Base-by-base conservation (phyloP, 2,888 invertebrate species). In the Thelaira solivaga region DNA sequence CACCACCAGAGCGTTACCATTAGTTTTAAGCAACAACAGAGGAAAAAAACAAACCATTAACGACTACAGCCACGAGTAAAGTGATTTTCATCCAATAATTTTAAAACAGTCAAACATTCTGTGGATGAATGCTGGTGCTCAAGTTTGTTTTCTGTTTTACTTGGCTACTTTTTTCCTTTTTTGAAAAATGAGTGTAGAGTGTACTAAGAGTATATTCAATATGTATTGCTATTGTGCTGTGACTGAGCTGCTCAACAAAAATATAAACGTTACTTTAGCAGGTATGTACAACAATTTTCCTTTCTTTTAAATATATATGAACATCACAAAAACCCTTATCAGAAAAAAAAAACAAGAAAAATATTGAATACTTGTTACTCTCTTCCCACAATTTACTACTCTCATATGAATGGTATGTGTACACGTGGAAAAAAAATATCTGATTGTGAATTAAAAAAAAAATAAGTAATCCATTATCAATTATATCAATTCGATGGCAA, bases 11-110 rank as follows among this genome's bases (percentile, higher is more conserved):
- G 69, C 65, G 68, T 69, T 67, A 53, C 73, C 72, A 51, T 62
- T 64, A 64, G 55, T 73, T 57, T 43, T 29, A 29, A 29, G 57
- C 1, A 45, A n/a, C 4, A 57, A 16, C 45, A 20, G 45, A 51
- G 20, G 18, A 68, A 47, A 59, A 71, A 68, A 59, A 53, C 69
- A 73, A 61, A 79, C 76, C 82, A 68, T 65, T 79, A 77, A 79
- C 80, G 71, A 75, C 81, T 77, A 80, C 82, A 69, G 77, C 81
- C 80, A 80, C 81, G 79, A 82, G 74, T 74, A 59, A 79, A 82
- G 71, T 82, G 81, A 80, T 76, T 78, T 80, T 72, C 64, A 80
- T 78, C 71, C 75, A 79, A 68, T 75, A 57, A 64, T 73, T 74
- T 73, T 68, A 49, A 36, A 73, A 73, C 62, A 62, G 43, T 57